Evolutionary conservation across 1,140 invertebrate species (phyloP), one percentile per base, ranked within the genome.

Genomic region (Trichogramma pretiosum): DNA sequence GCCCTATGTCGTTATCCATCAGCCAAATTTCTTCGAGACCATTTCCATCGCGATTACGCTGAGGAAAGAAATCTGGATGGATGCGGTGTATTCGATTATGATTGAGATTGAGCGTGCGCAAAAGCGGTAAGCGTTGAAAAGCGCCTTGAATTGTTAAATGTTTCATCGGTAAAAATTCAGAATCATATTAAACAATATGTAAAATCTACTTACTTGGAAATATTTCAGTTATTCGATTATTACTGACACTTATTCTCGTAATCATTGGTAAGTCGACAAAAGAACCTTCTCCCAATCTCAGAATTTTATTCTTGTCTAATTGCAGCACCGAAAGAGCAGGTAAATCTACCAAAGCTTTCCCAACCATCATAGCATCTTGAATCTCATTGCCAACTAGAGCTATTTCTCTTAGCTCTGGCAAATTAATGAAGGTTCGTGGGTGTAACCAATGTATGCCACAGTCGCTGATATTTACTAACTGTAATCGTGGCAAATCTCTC

Each of bases 391-490:
- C 75, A 8, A 76, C 74, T 0, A 92, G 68, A 4, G 79, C 78
- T 18, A 92, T 59, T 59, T 87, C 83, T 35, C 77, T 78, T 34
- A 93, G 62, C 23, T 79, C 74, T 14, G 85, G 83, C 26, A 92
- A 63, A 44, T 82, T 67, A 11, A 81, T 77, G 18, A 92, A 67
- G 1, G 86, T 78, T 54, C 86, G 73, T 34, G 87, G 79, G 60
- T 91, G 87, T 18, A 93, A 80, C 74, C 79, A 83, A n/a, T 77
- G 77, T 3, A 92, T 72, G 0, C 82, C 85, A 61, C 86, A 89
- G 46, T 82, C 70, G 1, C 80, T 86, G 26, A 93, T 78, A 60
- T 93, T 89, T 1, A 90, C 64, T 51, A 82, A 70, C 44, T 75
- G 74, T 16, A 93, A 67, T 39, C 81, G 77, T 0, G 84, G 84